Base-by-base conservation (phyloP, 1,140 invertebrate genomes). In the Bombus soroeensis region DNA sequence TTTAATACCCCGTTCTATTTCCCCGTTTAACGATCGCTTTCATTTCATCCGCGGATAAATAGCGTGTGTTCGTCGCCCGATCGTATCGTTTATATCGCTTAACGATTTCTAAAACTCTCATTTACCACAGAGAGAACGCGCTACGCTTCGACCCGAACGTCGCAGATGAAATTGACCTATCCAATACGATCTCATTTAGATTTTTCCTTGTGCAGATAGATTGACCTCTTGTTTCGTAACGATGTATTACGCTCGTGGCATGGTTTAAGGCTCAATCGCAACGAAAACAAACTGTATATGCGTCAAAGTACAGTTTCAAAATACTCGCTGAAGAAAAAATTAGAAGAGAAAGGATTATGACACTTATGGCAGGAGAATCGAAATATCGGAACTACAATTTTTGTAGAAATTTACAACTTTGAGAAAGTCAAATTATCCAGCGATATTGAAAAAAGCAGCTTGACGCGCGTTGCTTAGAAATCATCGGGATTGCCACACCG, bases 1-100 rank as follows among this genome's bases (percentile, higher is more conserved):
- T 76, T 66, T 47, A 72, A 82, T 74, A 18, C 43, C 25, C 43
- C 74, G 73, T 66, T 62, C 22, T 28, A 34, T 80, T 47, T 47
- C 71, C 53, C 25, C 53, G 25, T 57, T 82, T 82, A 82, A 82
- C 71, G 80, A 64, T 22, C 10, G 37, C 53, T 32, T 74, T 74
- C 43, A 64, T 43, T 41, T 43, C 71, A 43, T 57, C 28, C 43
- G 28, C 47, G 34, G 34, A n/a, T 81, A 47, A 81, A 57, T 47
- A 71, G 25, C 64, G 47, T 18, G 32, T 6, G 43, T 34, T 70
- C 25, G 77, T 43, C 59, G 62, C 32, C 0, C 59, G 18, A 32
- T 47, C 62, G 43, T 47, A 47, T 53, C 77, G 77, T 32, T 79
- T 37, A 10, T 22, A 8, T 10, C 43, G 66, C 18, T n/a, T 32